A percentile compares a stretch with the other conserved stretches of the same genome.
Conservation (phyloP, 2,113 vertebrate species). For the Mystacornis crossleyi region DNA sequence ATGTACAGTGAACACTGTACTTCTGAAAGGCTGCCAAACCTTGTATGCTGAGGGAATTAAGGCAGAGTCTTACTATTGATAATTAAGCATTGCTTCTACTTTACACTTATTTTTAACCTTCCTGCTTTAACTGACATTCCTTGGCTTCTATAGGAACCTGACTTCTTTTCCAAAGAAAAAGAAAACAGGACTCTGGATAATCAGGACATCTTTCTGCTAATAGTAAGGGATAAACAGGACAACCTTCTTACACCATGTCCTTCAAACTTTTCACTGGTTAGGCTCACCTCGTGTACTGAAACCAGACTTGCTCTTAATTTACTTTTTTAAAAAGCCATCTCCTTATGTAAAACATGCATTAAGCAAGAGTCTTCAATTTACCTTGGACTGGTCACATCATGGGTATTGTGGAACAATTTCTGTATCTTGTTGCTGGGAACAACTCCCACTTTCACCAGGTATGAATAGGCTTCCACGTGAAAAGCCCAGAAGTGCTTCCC, state of each 20-base stretch:
- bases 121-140: not conserved
- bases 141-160: not conserved
- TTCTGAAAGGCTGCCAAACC: not conserved
- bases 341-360: not conserved
- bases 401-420: conserved; percentile 91
- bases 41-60: not conserved
- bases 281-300: not conserved
- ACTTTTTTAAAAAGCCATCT: not conserved
- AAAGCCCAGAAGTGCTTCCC: conserved; percentile 96
- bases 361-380: conserved; percentile 47
- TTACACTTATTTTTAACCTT: not conserved
- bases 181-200: not conserved
- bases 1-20: not conserved
- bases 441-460: conserved; percentile 94
- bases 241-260: not conserved
- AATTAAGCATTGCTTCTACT: not conserved
- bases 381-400: conserved; percentile 92
- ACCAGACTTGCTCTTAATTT: not conserved
- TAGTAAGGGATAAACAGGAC: not conserved
- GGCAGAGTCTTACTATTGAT: not conserved
- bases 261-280: not conserved
- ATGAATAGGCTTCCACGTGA: conserved; percentile 87
- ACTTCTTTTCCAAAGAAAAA: not conserved
- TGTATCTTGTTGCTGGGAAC: conserved; percentile 88
- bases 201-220: not conserved